Evolutionary conservation across 2,888 invertebrate species (phyloP).

Genomic region (Lochmaea crataegi): DNA sequence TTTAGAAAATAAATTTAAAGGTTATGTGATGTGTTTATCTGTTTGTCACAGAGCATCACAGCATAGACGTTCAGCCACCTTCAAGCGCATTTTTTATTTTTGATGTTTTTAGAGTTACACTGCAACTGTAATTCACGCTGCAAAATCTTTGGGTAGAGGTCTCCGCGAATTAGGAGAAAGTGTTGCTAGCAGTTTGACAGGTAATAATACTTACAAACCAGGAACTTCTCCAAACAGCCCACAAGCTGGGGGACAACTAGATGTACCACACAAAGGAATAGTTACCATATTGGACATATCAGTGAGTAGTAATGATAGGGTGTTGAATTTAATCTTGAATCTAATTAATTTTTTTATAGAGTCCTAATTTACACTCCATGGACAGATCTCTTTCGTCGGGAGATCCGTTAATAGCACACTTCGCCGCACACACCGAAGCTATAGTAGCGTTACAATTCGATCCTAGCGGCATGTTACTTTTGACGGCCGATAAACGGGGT

Average conservation of each 20-base stretch:
- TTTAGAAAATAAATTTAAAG: too few species aligned
- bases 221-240: constrained; percentile 57
- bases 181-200: constrained; percentile 90
- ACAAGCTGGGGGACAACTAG: constrained; percentile 60
- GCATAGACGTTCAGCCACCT: too few species aligned
- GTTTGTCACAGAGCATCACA: too few species aligned
- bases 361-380: constrained; percentile 24
- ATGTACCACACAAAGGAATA: constrained; percentile 85
- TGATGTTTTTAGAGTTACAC: constrained; percentile 76
- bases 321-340: neutral
- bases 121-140: constrained; percentile 93
- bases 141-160: constrained; percentile 93
- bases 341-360: constrained; percentile 30
- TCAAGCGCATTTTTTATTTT: too few species aligned
- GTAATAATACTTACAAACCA: constrained; percentile 67
- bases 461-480: constrained; percentile 86
- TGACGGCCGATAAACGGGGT: constrained; percentile 92
- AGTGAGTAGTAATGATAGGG: constrained; percentile 62
- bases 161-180: constrained; percentile 90
- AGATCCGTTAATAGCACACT: constrained; percentile 81
- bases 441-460: constrained; percentile 92
- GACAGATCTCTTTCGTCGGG: constrained; percentile 69
- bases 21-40: too few species aligned
- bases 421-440: constrained; percentile 88
- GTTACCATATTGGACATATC: constrained; percentile 89